These are phyloP conservation scores for Cryptus armator DNA, from an alignment of 2,888 invertebrate genomes.

Conservation along the genomic window DNA sequence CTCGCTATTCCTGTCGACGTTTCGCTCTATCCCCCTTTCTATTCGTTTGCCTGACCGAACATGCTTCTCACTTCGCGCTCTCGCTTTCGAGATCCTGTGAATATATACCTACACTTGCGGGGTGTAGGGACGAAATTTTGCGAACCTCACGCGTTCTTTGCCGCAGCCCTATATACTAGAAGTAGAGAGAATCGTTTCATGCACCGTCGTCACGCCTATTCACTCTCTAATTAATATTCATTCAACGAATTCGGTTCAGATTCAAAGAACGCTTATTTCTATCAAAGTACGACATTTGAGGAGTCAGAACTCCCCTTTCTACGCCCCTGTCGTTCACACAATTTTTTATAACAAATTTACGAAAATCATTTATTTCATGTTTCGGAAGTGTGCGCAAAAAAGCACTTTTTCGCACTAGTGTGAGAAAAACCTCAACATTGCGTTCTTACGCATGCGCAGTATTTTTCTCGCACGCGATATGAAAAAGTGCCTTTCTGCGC, in stretches of 20 bases:
- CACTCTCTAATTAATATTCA: background rate
- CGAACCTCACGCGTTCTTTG: background rate
- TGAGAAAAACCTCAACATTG: too few relatives aligned
- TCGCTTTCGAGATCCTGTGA: background rate
- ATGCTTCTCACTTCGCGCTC: background rate
- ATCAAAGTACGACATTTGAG: too few relatives aligned
- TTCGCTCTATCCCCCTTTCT: background rate
- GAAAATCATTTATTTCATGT: background rate
- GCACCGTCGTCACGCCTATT: background rate
- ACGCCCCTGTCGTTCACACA: background rate
- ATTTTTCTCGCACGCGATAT: too few relatives aligned
- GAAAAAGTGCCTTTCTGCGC: too few relatives aligned
- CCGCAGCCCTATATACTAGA: background rate
- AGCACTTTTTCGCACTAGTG: background rate
- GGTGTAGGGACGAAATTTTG: background rate
- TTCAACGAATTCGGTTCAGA: background rate
- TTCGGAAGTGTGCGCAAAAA: background rate
- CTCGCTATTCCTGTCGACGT: conserved; percentile 10
- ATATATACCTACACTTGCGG: background rate
- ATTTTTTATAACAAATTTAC: conserved; percentile 1
- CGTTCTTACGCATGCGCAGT: too few relatives aligned
- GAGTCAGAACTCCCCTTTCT: background rate
- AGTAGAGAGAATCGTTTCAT: background rate
- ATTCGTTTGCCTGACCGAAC: background rate
- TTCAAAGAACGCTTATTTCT: too few relatives aligned